phyloP scores from a whole-genome alignment of 1,140 invertebrate species.

The Orchestia grillus region DNA sequence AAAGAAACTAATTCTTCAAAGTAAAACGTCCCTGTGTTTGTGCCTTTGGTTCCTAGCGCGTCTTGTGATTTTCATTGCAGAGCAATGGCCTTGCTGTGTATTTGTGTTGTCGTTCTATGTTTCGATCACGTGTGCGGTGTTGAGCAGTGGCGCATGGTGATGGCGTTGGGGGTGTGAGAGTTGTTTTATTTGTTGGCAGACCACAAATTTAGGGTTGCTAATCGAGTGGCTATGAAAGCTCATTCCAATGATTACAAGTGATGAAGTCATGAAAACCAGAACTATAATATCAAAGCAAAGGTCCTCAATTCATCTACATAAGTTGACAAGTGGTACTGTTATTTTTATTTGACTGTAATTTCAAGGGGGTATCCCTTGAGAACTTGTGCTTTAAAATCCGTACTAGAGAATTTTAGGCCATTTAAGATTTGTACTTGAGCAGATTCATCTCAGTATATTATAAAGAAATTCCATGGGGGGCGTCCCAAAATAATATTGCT shows the following conservation, averaged over 20 bases:
- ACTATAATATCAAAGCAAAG: background rate
- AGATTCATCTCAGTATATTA: background rate
- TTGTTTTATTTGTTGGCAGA: background rate
- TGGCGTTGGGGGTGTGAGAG: background rate
- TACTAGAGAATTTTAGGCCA: too few species aligned
- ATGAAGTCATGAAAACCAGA: background rate
- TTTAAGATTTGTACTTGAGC: too few species aligned
- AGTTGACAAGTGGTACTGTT: background rate
- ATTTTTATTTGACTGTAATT: background rate
- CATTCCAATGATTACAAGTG: background rate
- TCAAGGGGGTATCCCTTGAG: background rate
- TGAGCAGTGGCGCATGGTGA: background rate
- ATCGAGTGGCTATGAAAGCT: too few species aligned
- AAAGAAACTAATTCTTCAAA: background rate
- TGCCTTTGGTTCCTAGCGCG: constrained; percentile 8
- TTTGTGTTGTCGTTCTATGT: constrained; percentile 8
- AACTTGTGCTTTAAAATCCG: background rate
- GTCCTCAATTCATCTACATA: background rate
- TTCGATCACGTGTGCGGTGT: background rate
- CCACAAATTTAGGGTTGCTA: background rate
- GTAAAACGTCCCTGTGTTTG: constrained; percentile 18
- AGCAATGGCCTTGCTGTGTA: constrained; percentile 26
- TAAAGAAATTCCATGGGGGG: too few species aligned
- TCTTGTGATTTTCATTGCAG: constrained; percentile 8
- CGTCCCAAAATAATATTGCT: background rate